Percentiles rank a stretch among this genome's conserved stretches.
These are phyloP conservation scores for Agriotes lineatus DNA, from an alignment of 2,888 invertebrate species.

Conservation along the genomic window DNA sequence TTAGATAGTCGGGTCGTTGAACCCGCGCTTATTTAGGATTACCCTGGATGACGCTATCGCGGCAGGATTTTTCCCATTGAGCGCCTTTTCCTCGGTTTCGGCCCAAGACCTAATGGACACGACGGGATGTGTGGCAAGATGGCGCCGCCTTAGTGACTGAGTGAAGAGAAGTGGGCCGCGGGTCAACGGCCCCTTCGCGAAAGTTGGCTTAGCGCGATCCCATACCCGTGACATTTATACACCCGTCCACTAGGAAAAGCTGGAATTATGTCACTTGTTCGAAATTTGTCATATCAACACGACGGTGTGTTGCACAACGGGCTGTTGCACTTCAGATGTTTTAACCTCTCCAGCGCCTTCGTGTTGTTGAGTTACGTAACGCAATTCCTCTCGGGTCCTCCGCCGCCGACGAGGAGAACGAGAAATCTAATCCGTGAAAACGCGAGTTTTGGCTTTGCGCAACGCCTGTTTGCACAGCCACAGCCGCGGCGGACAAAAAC, in stretches of 20 bases:
- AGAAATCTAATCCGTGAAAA: no score
- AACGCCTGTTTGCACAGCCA: constrained; percentile 36
- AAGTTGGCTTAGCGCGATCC: constrained; percentile 55
- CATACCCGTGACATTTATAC: constrained; percentile 55
- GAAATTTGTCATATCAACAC: not conserved
- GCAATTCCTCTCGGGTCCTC: no score
- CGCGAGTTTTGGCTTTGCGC: no score
- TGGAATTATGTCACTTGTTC: constrained; percentile 38
- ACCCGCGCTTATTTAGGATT: constrained; percentile 38
- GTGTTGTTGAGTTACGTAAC: no score
- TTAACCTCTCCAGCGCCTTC: no score
- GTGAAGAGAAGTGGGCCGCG: constrained; percentile 61
- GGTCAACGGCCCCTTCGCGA: constrained; percentile 61
- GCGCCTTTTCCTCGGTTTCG: constrained; percentile 8
- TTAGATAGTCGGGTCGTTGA: constrained; percentile 34
- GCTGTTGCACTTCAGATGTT: constrained; percentile 7
- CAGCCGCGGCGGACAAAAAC: constrained; percentile 40
- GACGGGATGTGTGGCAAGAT: constrained; percentile 56
- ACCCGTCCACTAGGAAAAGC: no score
- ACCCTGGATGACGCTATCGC: constrained; percentile 28
- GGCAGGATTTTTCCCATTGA: constrained; percentile 10
- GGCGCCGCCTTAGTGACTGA: constrained; percentile 64
- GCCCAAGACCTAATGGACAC: constrained; percentile 34
- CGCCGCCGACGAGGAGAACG: no score
- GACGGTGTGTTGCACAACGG: not conserved